Percentiles rank a stretch among this genome's conserved stretches.
Conservation (phyloP, 2,797 vertebrate species). For the Darevskia mixta region DNA sequence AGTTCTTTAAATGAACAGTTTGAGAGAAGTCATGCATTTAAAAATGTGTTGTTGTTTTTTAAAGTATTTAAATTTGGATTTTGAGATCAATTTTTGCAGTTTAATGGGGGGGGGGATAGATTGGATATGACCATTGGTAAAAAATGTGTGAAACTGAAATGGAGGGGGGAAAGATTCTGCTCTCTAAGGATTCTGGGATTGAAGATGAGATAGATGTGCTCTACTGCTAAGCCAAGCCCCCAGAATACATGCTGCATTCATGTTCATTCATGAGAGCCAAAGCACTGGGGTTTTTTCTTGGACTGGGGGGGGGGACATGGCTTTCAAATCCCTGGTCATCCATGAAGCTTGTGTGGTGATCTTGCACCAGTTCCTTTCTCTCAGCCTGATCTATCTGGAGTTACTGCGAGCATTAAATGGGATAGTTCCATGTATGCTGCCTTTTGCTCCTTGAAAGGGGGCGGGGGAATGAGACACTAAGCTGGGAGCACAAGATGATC, state of each 20-base stretch:
- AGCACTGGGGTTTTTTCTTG: neutral
- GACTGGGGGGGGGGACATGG: too few species aligned
- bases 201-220: neutral
- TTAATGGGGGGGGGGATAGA: too few species aligned
- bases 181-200: neutral
- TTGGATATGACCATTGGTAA: too few species aligned
- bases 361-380: neutral
- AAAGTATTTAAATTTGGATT: too few species aligned
- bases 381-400: neutral
- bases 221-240: neutral
- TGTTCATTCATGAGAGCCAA: neutral
- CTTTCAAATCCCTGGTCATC: neutral
- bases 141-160: too few species aligned
- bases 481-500: neutral
- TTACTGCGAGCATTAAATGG: neutral
- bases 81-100: too few species aligned
- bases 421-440: neutral
- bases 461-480: fast-evolving
- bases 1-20: too few species aligned
- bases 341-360: neutral
- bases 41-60: too few species aligned
- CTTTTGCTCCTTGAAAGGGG: conserved; percentile 30
- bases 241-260: neutral
- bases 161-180: neutral
- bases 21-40: too few species aligned